phyloP scores from a whole-genome alignment of 2,888 invertebrate genomes.

The Rotaria socialis region DNA sequence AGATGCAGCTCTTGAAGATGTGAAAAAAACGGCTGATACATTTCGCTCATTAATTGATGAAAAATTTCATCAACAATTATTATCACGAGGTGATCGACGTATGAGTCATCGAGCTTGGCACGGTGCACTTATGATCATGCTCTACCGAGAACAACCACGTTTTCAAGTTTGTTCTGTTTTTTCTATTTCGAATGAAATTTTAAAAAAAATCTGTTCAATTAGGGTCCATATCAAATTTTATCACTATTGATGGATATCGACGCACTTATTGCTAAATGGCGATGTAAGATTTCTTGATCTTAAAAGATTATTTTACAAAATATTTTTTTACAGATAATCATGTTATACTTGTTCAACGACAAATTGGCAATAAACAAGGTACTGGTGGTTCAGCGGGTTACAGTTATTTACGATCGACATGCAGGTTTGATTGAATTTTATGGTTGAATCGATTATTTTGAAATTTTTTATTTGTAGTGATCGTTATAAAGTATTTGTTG shows the following conservation, averaged over 20 bases:
- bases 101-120: slow-evolving; percentile 85
- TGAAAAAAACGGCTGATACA: slow-evolving; percentile 67
- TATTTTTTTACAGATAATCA: slow-evolving; percentile 76
- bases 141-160: slow-evolving; percentile 90
- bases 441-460: background rate
- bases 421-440: slow-evolving; percentile 68
- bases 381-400: slow-evolving; percentile 98
- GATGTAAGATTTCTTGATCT: slow-evolving; percentile 69
- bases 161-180: slow-evolving; percentile 68
- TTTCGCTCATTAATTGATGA: slow-evolving; percentile 85
- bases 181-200: background rate
- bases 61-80: slow-evolving; percentile 74
- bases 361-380: slow-evolving; percentile 89
- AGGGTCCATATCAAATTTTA: slow-evolving; percentile 81
- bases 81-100: slow-evolving; percentile 76
- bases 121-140: slow-evolving; percentile 94
- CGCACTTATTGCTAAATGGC: slow-evolving; percentile 94
- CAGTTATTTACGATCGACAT: slow-evolving; percentile 88
- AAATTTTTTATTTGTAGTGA: slow-evolving; percentile 68
- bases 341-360: slow-evolving; percentile 93
- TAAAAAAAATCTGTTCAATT: background rate
- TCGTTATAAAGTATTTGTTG: slow-evolving; percentile 94
- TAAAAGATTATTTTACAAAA: background rate
- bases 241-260: slow-evolving; percentile 94
- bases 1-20: slow-evolving; percentile 65